A percentile compares a stretch with the other conserved stretches of the same genome.
phyloP scores from a whole-genome alignment of 2,797 vertebrate genomes.

The Takifugu rubripes region DNA sequence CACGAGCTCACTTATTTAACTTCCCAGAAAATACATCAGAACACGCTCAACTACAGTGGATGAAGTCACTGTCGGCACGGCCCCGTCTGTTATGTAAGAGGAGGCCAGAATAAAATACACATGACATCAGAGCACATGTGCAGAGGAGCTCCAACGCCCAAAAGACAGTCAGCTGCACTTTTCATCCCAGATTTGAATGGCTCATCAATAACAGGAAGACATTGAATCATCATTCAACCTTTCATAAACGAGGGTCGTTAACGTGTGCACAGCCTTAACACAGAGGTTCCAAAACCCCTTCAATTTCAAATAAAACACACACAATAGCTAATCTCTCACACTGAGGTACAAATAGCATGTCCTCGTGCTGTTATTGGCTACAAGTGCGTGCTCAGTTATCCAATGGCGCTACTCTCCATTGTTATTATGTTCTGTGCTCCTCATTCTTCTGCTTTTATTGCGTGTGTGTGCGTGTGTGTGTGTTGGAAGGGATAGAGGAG shows the following conservation, averaged over 20 bases:
- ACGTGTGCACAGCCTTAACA: constrained; percentile 4
- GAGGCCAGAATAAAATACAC: constrained; percentile 26
- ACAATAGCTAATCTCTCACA: constrained; percentile 33
- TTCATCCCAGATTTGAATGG: constrained; percentile 29
- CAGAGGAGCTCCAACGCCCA: constrained; percentile 22
- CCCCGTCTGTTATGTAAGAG: constrained; percentile 51
- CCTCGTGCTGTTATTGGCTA: constrained; percentile 54
- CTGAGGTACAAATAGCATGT: constrained; percentile 40
- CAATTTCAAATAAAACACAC: constrained; percentile 47
- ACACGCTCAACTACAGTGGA: constrained; percentile 28
- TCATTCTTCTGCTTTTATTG: constrained; percentile 37
- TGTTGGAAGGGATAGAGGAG: constrained; percentile 6
- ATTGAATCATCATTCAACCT: constrained; percentile 10
- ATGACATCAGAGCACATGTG: constrained; percentile 40
- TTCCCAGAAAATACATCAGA: constrained; percentile 45
- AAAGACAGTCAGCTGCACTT: constrained; percentile 4
- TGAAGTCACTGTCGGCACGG: constrained; percentile 45
- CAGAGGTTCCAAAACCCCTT: constrained; percentile 2
- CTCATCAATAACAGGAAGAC: constrained; percentile 29
- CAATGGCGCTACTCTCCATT: constrained; percentile 60
- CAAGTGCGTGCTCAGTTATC: constrained; percentile 58
- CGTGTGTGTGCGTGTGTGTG: not conserved
- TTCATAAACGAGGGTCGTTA: constrained; percentile 14
- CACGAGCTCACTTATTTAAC: constrained; percentile 15
- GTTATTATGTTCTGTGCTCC: constrained; percentile 53